Conservation (phyloP, 2,113 vertebrate genomes). For the Heteronetta atricapilla region DNA sequence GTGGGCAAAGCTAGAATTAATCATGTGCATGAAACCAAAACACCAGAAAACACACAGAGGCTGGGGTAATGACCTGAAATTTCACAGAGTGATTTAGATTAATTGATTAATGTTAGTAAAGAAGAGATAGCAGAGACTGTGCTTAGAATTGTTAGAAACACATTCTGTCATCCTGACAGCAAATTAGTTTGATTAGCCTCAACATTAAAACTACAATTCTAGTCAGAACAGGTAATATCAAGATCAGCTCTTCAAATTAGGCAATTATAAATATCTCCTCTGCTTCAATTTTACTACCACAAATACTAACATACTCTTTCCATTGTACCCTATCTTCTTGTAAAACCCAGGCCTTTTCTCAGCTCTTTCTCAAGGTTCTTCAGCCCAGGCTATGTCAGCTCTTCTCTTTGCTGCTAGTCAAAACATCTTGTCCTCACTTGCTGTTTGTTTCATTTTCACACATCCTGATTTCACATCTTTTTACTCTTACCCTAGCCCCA, state of each 20-base stretch:
- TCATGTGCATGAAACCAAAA: background rate
- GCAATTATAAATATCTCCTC: background rate
- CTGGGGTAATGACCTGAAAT: background rate
- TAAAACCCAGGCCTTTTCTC: background rate
- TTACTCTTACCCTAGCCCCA: background rate
- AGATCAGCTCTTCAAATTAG: background rate
- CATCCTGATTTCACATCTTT: background rate
- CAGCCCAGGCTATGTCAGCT: background rate
- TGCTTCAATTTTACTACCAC: background rate
- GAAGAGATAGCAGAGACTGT: background rate
- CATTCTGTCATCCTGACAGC: background rate
- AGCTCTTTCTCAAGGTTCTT: background rate
- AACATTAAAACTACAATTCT: background rate
- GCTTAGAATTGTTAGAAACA: background rate
- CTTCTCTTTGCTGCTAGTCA: background rate
- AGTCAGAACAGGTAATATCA: background rate
- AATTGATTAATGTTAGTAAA: background rate
- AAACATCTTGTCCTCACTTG: accelerated
- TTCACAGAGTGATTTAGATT: background rate
- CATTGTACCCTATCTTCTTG: background rate
- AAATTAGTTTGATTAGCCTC: background rate
- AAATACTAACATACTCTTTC: background rate
- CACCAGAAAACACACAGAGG: background rate
- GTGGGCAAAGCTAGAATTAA: background rate
- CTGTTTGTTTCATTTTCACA: background rate